Percentiles rank a stretch among this genome's conserved stretches.
Conservation (phyloP, 2,888 invertebrate genomes). For the Lottia gigantea region DNA sequence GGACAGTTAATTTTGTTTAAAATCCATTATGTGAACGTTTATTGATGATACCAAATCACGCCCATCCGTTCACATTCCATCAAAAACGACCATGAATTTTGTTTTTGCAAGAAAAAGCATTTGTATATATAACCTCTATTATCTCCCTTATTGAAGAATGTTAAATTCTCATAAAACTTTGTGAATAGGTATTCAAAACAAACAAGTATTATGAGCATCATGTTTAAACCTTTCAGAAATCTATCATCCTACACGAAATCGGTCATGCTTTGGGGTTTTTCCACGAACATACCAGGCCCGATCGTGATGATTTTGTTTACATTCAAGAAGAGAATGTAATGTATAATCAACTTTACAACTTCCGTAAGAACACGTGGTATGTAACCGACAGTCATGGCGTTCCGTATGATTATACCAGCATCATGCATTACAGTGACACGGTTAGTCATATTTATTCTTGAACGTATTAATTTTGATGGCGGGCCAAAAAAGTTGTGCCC, state of each 20-base stretch:
- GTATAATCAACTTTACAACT: conserved; percentile 40
- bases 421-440: conserved; percentile 53
- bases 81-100: too few relatives aligned
- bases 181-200: too few relatives aligned
- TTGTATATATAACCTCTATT: too few relatives aligned
- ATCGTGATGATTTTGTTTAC: conserved; percentile 43
- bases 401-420: conserved; percentile 53
- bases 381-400: conserved; percentile 39
- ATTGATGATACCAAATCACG: too few relatives aligned
- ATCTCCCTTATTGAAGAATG: too few relatives aligned
- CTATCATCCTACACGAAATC: conserved; percentile 48
- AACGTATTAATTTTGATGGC: background rate
- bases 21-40: too few relatives aligned
- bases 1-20: too few relatives aligned
- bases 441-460: conserved; percentile 29
- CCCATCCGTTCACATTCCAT: too few relatives aligned
- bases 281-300: conserved; percentile 54
- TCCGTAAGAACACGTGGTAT: conserved; percentile 35
- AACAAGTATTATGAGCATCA: too few relatives aligned
- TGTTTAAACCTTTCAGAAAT: conserved; percentile 38
- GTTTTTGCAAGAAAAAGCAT: too few relatives aligned
- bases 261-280: conserved; percentile 54
- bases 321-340: conserved; percentile 36
- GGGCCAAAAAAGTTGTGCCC: too few relatives aligned
- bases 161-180: too few relatives aligned